Conservation (phyloP, 2,888 invertebrate genomes). For the Yponomeuta plumbellus region DNA sequence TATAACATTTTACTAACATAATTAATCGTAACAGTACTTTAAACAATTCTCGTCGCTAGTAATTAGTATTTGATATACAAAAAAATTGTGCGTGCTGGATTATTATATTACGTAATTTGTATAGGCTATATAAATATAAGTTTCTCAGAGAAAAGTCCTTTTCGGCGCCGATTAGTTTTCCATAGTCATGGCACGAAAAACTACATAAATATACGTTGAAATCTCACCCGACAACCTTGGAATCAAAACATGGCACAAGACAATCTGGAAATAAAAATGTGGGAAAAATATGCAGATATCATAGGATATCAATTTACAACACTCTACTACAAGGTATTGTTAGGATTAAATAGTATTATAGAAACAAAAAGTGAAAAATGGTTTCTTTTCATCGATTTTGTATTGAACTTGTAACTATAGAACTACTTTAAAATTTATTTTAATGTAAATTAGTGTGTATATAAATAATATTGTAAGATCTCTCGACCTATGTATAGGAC, state of each 20-base stretch:
- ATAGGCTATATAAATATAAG: not conserved
- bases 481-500: not conserved
- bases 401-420: too few species aligned
- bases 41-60: constrained; percentile 15
- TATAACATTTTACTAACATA: constrained; percentile 15
- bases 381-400: too few species aligned
- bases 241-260: not conserved
- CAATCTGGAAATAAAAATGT: too few species aligned
- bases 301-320: not conserved
- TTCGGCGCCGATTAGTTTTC: not conserved
- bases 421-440: too few species aligned
- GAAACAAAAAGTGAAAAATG: too few species aligned
- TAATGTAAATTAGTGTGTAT: too few species aligned
- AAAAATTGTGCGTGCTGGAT: constrained; percentile 23
- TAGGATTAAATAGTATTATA: too few species aligned
- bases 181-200: not conserved
- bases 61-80: not conserved
- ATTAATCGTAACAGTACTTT: constrained; percentile 16
- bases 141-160: not conserved
- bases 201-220: constrained; percentile 3
- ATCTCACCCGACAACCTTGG: not conserved
- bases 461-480: too few species aligned
- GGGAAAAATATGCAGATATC: too few species aligned
- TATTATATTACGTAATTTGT: constrained; percentile 13
- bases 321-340: too few species aligned